Evolutionary conservation across 1,140 invertebrate species (phyloP), one percentile per base, ranked within the genome.

Genomic region (Bombyx mandarina): DNA sequence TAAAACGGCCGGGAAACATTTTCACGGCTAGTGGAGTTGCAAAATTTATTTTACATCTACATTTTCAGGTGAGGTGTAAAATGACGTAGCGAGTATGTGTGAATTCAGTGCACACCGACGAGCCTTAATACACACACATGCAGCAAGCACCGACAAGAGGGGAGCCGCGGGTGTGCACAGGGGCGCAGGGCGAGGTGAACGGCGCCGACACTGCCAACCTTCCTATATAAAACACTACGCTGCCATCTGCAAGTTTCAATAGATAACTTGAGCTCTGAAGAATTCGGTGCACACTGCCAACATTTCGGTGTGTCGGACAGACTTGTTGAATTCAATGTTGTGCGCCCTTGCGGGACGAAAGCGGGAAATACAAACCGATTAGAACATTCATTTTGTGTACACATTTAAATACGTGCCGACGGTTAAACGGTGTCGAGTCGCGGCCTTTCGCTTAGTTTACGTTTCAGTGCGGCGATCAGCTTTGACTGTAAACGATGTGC

Each of bases 201-300:
- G 67, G 67, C 70, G 68, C 67, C 69, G 64, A 64, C 66, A 60
- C 70, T 64, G 60, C 74, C 71, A 75, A 77, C 77, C 66, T 72
- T 82, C 67, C 72, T 79, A 75, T 75, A 75, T 86, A 86, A 81
- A 86, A 82, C 66, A 79, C 73, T 76, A 74, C 77, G 73, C 79
- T 79, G 83, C 82, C 84, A 85, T 87, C 84, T 87, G 79, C 79
- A 80, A 79, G 80, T 85, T 86, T 83, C 79, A 83, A 86, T 84
- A 79, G 75, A 78, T 81, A 86, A 86, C 80, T 82, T 79, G 80
- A 77, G 63, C 72, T 74, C 75, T 78, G 74, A 75, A 77, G 69
- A 77, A 79, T 66, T 74, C 73, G 69, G 73, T 77, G 67, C 83
- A 76, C 74, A 79, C 73, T 82, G 71, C 79, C 76, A 83, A 82